These are phyloP conservation scores for Bergia puertoricense DNA, from an alignment of 92 coral and sea anemone species.

Conservation along the genomic window DNA sequence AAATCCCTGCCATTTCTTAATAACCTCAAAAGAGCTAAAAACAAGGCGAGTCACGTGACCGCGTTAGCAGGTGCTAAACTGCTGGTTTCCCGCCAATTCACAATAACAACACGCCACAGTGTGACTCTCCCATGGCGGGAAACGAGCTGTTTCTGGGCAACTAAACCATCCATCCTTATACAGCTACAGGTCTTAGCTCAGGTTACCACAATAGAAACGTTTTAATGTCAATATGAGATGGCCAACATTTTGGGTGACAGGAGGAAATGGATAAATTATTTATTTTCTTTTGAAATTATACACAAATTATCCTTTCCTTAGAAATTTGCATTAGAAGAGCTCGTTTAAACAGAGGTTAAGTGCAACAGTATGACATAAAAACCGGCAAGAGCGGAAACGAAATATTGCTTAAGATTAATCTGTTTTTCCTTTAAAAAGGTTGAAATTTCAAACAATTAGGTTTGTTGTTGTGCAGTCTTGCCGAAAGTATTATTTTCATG, in stretches of 20 bases:
- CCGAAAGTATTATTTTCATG: not conserved
- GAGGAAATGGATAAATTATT: slow-evolving; percentile 18
- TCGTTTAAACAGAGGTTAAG: not conserved
- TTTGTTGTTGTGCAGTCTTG: not conserved
- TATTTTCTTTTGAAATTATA: not conserved
- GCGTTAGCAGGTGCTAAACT: not conserved
- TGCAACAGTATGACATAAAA: not conserved
- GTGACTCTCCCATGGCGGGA: not conserved
- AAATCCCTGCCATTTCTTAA: too few species aligned
- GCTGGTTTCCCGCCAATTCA: not conserved
- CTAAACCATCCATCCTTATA: not conserved
- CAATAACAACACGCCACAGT: not conserved
- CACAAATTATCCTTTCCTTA: slow-evolving; percentile 7
- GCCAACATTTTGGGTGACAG: slow-evolving; percentile 6
- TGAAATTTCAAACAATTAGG: not conserved
- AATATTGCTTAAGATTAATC: not conserved
- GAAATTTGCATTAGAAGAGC: slow-evolving; percentile 17
- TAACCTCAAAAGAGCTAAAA: not conserved
- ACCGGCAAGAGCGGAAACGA: not conserved
- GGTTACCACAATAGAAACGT: not conserved
- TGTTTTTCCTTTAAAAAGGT: not conserved
- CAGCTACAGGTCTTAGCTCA: not conserved
- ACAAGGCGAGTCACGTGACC: not conserved
- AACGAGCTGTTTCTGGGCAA: not conserved
- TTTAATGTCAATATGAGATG: not conserved